These are phyloP conservation scores for Progne subis DNA, from an alignment of 2,113 vertebrate species.

Conservation along the genomic window DNA sequence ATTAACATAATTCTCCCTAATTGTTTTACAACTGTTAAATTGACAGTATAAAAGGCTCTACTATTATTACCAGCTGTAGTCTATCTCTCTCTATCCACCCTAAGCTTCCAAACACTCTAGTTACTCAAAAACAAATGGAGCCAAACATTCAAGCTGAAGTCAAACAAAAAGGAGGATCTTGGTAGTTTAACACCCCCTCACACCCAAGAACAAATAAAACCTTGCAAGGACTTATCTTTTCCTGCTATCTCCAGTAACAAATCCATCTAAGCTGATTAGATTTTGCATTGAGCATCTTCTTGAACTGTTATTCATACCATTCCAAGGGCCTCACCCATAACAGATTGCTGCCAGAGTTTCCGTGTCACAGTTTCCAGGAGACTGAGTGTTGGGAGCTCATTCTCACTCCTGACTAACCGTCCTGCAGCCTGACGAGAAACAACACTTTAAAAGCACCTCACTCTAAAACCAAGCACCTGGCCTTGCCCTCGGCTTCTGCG, in stretches of 20 bases:
- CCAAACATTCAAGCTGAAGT: background rate
- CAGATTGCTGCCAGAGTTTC: background rate
- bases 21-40: constrained; percentile 63
- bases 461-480: background rate
- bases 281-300: background rate
- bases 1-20: constrained; percentile 62
- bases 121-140: constrained; percentile 20
- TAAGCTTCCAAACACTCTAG: constrained; percentile 33
- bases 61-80: constrained; percentile 48
- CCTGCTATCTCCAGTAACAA: background rate
- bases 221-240: background rate
- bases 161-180: background rate
- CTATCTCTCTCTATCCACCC: background rate
- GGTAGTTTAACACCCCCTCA: background rate
- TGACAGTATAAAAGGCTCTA: constrained; percentile 40
- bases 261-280: background rate
- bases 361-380: background rate
- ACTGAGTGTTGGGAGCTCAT: background rate
- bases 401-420: background rate
- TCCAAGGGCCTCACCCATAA: background rate
- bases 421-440: background rate
- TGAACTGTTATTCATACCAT: background rate
- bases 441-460: background rate
- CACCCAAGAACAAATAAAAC: background rate
- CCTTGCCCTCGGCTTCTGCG: accelerated